Base-by-base conservation (phyloP, 2,888 invertebrate species). In the Helicoverpa assulta region DNA sequence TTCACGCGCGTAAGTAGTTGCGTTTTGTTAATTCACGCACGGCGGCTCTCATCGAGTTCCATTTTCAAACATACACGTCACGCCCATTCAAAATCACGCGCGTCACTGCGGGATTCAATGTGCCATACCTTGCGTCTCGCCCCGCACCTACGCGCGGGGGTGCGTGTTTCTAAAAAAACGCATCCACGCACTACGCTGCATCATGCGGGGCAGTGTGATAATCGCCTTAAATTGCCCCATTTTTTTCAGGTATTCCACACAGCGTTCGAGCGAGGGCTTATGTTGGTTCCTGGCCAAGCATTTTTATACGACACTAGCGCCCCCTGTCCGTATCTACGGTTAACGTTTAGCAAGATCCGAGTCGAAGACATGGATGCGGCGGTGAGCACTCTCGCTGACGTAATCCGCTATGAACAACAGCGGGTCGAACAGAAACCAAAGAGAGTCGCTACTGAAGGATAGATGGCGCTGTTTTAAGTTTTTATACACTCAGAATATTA, bases 211-310 rank as follows among this genome's bases (percentile, higher is more conserved):
- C n/a, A n/a, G n/a, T n/a, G n/a, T n/a, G n/a, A n/a, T n/a, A n/a
- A n/a, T n/a, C n/a, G n/a, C n/a, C n/a, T n/a, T 50, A n/a, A 50
- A n/a, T 33, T 33, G 1, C 1, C 33, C 10, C 7, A n/a, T 47
- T 29, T 21, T 51, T 81, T 81, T 0, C 85, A 95, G 95, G 94
- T 94, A 14, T 94, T 95, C 75, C 85, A 91, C 61, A 96, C 97
- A 61, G 98, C 98, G 0, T 89, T 97, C 26, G 94, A 96, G 64
- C 97, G 97, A 67, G 96, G 97, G 12, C 96, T 98, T 1, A 96
- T 97, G 86, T 92, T 98, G 78, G 96, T 97, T 0, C 98, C 98
- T 0, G 98, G 98, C 0, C 97, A 97, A 73, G 97, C 97, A 0
- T 98, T 98, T 89, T 96, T 96, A 90, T 96, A 96, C 61, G 97